Evolutionary conservation across 1,140 invertebrate species (phyloP), one percentile per base, ranked within the genome.

Genomic region (Drosophila tani): DNA sequence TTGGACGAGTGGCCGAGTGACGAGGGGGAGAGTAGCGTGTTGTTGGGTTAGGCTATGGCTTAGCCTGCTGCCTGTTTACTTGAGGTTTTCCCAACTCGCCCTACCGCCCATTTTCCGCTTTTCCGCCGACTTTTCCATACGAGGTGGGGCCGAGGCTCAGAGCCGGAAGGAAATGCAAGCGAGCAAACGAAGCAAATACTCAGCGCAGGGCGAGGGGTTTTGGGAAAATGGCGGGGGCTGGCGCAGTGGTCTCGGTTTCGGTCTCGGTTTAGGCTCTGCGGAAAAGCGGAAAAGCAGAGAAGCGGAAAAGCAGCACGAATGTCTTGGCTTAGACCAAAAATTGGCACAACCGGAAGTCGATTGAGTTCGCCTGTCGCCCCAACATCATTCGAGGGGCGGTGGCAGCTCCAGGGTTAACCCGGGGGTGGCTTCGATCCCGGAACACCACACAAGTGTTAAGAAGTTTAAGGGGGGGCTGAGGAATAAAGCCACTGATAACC

Each of bases 111-210:
- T 24, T 49, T 40, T 46, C 29, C 68, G 1, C 5, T 70, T 51
- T 71, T 71, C 32, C 40, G 19, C 5, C 8, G 38, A 29, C 50
- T 71, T 50, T 73, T 68, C 65, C 46, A 64, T 53, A 70, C 66
- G 64, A 55, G 73, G 9, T 11, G 32, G 32, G 82, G 62, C 70
- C 66, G n/a, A n/a, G n/a, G n/a, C n/a, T 29, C 27, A 5, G 27
- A 71, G 69, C 77, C 84, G 84, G 84, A 87, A 87, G 84, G 81
- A 87, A 87, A 75, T 88, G 84, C 84, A 88, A 87, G 84, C 84
- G 81, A 87, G 82, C 84, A 87, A 81, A 78, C 84, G 64, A 69
- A 78, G 75, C 81, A 87, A 88, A 88, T 75, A 87, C 62, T 41
- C 29, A 40, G 12, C 14, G 24, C 0, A 21, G 14, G 12, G 9